Base-by-base conservation (phyloP, 2,797 vertebrate genomes). In the Enteromius argenteus region DNA sequence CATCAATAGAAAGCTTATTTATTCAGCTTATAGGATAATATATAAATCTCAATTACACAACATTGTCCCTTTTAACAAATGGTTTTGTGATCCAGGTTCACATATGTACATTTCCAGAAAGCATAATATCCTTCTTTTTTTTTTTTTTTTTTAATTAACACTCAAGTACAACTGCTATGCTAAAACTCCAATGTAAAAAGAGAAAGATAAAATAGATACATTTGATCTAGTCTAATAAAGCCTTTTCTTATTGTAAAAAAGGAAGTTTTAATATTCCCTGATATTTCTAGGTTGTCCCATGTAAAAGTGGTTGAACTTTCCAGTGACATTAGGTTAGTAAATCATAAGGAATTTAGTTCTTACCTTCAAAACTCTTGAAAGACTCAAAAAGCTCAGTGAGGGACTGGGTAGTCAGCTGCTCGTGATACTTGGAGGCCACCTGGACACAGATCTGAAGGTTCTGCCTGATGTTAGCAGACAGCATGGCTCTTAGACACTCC, bases 281-380 rank as follows among this genome's bases (percentile, higher is more conserved):
- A 73, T 30, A 72, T 72, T 30, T 49, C 14, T 1, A 30, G 42
- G 23, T 10, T 74, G 19, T 53, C 73, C 49, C 17, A 21, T 56
- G 19, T 74, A 49, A 27, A 46, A 27, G 46, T 30, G 37, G 37
- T 44, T 58, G 5, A 72, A 32, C 37, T 32, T 46, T 72, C 35
- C 51, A 30, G 35, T 32, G 35, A 32, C 53, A 27, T 5, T 5
- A 44, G 32, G 58, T 44, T 23, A 44, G 60, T 73, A 73, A 81
- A 60, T 62, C 6, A 23, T 30, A 2, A n/a, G 10, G 10, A 42
- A 67, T 37, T 13, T 44, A 23, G 21, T 23, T 56, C 90, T 92
- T 90, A 99, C 98, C 98, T 94, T 99, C 98, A 90, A 99, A 99
- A 90, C 98, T 99, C 93, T 99, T 99, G 92, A 99, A 99, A 30